Conservation (phyloP, 2,113 vertebrate genomes). For the Oreochromis tanganicae region DNA sequence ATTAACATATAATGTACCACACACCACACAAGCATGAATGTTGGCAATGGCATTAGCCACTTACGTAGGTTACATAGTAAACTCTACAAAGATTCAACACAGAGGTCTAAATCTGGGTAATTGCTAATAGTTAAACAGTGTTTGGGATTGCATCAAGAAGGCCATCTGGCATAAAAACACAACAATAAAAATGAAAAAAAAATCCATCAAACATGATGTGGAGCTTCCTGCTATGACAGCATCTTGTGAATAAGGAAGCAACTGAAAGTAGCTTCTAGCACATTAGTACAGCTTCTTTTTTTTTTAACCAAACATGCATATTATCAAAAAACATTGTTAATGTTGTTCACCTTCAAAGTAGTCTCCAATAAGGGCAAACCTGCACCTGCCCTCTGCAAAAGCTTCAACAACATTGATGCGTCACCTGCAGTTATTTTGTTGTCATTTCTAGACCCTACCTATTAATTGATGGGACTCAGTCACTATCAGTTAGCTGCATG, state of each 20-base stretch:
- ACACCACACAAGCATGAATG: not conserved
- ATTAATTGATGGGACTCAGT: not conserved
- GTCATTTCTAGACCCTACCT: not conserved
- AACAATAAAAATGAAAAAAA: not conserved
- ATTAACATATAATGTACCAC: not conserved
- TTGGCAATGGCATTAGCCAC: rapidly evolving
- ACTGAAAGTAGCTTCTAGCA: not conserved
- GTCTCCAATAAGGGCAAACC: not conserved
- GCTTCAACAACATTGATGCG: not conserved
- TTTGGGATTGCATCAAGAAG: not conserved
- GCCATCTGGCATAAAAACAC: not conserved
- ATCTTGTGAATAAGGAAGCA: not conserved
- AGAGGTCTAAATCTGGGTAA: not conserved
- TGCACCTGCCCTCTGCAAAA: not conserved
- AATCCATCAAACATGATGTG: not conserved
- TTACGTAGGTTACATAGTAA: not conserved
- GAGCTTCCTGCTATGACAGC: not conserved
- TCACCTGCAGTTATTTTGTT: not conserved
- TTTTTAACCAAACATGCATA: not conserved
- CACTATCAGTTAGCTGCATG: not conserved
- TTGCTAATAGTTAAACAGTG: not conserved
- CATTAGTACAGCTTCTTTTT: not conserved
- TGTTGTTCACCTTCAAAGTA: not conserved
- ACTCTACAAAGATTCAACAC: not conserved
- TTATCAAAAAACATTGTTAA: not conserved